Percentiles rank a stretch among this genome's conserved stretches.
These are phyloP conservation scores for Nestor notabilis DNA, from an alignment of 2,113 vertebrate species.

Conservation along the genomic window DNA sequence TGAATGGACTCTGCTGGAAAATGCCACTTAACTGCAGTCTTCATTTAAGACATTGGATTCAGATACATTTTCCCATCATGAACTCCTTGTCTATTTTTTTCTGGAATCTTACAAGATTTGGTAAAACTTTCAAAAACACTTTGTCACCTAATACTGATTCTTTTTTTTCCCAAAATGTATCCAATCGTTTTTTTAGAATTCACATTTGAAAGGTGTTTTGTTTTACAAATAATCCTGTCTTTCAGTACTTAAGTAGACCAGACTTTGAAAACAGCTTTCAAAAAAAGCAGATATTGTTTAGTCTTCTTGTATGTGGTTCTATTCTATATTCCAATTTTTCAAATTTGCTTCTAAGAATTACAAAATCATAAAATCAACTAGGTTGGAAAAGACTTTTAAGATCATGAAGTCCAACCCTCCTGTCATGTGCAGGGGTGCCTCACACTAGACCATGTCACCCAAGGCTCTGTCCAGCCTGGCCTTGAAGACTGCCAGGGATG, in stretches of 20 bases:
- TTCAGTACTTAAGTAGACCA: not conserved
- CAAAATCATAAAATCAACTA: not conserved
- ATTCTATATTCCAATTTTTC: not conserved
- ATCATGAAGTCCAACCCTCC: not conserved
- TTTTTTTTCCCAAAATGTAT: not conserved
- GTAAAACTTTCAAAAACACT: not conserved
- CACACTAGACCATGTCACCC: not conserved
- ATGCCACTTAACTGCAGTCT: not conserved
- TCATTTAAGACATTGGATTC: not conserved
- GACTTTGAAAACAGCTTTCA: not conserved
- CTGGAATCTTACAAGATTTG: not conserved
- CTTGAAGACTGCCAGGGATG: not conserved
- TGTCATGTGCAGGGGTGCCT: no score
- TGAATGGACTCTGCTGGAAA: not conserved
- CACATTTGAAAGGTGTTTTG: not conserved
- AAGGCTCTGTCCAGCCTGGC: not conserved
- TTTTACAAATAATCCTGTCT: not conserved
- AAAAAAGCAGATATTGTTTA: not conserved
- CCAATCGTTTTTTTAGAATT: not conserved
- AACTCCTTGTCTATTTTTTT: not conserved
- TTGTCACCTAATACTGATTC: rapidly evolving
- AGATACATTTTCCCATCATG: not conserved
- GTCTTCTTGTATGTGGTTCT: not conserved
- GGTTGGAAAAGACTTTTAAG: not conserved
- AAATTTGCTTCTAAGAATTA: not conserved